A percentile compares a stretch with the other conserved stretches of the same genome.
Evolutionary conservation across 2,113 vertebrate species (phyloP).

Genomic region (Seriola quinqueradiata): DNA sequence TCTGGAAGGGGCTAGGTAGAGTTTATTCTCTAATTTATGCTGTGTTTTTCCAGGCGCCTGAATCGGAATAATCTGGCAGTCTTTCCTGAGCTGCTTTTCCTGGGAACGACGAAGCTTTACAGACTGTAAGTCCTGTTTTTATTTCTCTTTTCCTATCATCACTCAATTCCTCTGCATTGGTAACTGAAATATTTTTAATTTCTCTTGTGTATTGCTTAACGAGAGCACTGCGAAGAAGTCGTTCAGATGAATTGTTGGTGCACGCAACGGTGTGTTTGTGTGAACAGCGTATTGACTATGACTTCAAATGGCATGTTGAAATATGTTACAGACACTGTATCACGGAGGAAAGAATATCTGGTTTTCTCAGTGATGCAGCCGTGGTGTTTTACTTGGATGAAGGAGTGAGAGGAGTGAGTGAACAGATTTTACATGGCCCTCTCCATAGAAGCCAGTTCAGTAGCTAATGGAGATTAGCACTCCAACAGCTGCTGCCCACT

Average conservation of each 20-base stretch:
- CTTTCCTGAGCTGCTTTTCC: conserved; percentile 97
- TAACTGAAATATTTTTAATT: conserved; percentile 9
- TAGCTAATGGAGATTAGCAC: conserved; percentile 84
- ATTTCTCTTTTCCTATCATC: conserved; percentile 20
- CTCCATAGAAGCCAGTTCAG: conserved; percentile 76
- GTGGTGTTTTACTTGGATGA: conserved; percentile 43
- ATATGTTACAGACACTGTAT: conserved; percentile 1
- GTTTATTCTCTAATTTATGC: conserved; percentile 61
- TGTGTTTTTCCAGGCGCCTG: conserved; percentile 91
- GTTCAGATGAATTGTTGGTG: neutral
- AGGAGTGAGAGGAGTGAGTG: conserved; percentile 48
- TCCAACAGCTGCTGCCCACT: conserved; percentile 80
- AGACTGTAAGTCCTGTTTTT: conserved; percentile 93
- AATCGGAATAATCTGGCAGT: conserved; percentile 98
- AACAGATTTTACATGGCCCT: conserved; percentile 53
- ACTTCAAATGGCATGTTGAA: conserved; percentile 31
- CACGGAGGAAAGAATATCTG: neutral
- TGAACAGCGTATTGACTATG: neutral
- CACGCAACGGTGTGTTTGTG: neutral
- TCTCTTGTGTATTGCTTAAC: conserved; percentile 5
- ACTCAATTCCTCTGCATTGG: neutral
- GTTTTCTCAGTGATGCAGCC: conserved; percentile 14
- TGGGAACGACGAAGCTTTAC: conserved; percentile 95
- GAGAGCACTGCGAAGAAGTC: neutral
- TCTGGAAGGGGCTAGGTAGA: conserved; percentile 43